Evolutionary conservation across 2,113 vertebrate genomes (phyloP).

Genomic region (Galemys pyrenaicus): DNA sequence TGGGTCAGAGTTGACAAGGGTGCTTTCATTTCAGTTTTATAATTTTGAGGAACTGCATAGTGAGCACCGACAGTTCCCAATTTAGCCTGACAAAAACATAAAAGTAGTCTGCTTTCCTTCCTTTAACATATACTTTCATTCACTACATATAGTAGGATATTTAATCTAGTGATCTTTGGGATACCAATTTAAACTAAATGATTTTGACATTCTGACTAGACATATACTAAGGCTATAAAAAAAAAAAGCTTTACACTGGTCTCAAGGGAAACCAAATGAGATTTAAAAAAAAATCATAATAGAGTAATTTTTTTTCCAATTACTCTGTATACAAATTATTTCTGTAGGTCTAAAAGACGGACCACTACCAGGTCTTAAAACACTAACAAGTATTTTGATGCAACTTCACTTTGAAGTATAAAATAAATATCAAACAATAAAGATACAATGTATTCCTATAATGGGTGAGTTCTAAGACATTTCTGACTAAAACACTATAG

Average conservation of each 20-base stretch:
- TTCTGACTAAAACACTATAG: background rate
- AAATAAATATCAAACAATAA: background rate
- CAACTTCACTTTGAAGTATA: background rate
- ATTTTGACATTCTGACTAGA: constrained; percentile 49
- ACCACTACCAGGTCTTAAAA: background rate
- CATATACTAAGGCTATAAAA: background rate
- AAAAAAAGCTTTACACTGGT: background rate
- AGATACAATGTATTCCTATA: background rate
- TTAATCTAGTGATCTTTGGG: background rate
- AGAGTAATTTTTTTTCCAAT: background rate
- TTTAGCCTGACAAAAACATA: background rate
- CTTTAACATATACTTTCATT: background rate
- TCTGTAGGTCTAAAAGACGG: background rate
- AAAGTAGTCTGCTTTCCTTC: background rate
- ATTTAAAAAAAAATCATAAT: background rate
- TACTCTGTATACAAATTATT: background rate
- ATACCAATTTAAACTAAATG: constrained; percentile 55
- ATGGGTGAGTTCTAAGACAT: background rate
- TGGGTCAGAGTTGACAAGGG: background rate
- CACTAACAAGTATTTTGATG: background rate
- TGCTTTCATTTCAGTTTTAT: constrained; percentile 5
- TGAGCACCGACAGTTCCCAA: background rate
- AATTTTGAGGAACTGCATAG: background rate
- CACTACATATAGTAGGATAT: background rate
- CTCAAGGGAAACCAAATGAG: background rate